Conservation (phyloP, 2,888 invertebrate genomes). For the Hedya salicella region DNA sequence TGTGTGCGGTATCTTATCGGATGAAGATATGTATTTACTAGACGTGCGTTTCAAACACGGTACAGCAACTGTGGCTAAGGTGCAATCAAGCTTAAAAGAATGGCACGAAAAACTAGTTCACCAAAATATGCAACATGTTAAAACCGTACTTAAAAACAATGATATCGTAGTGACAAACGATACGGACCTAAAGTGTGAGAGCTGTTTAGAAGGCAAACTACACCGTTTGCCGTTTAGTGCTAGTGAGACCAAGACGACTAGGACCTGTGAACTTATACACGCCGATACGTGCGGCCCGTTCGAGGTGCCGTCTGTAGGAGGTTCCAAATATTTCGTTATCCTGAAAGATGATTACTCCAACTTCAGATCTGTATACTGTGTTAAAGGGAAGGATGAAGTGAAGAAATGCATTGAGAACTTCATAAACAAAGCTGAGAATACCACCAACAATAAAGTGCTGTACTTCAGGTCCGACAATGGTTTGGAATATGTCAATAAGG, state of each 20-base stretch:
- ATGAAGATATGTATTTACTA: slow-evolving; percentile 24
- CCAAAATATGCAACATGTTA: slow-evolving; percentile 41
- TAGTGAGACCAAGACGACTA: slow-evolving; percentile 46
- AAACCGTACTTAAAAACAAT: slow-evolving; percentile 42
- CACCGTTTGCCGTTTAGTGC: slow-evolving; percentile 45
- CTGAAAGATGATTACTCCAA: slow-evolving; percentile 45
- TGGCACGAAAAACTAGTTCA: slow-evolving; percentile 45
- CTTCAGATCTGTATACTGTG: not conserved
- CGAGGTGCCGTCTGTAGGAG: slow-evolving; percentile 47
- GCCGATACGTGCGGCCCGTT: slow-evolving; percentile 49
- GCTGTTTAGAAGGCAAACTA: slow-evolving; percentile 48
- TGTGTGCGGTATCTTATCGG: slow-evolving; percentile 27
- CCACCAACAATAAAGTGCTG: slow-evolving; percentile 7
- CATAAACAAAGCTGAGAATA: not conserved
- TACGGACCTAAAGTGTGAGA: slow-evolving; percentile 38
- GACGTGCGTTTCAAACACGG: slow-evolving; percentile 4
- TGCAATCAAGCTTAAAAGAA: no score
- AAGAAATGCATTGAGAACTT: slow-evolving; percentile 1
- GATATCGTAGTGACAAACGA: slow-evolving; percentile 44
- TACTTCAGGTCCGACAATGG: slow-evolving; percentile 13
- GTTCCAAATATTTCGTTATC: slow-evolving; percentile 42
- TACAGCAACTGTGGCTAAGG: slow-evolving; percentile 3
- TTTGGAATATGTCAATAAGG: slow-evolving; percentile 1
- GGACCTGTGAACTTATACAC: slow-evolving; percentile 49
- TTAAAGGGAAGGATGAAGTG: slow-evolving; percentile 4